Percentiles rank a stretch among this genome's conserved stretches.
Evolutionary conservation across 2,797 vertebrate genomes (phyloP).

Genomic region (Thunnus albacares): DNA sequence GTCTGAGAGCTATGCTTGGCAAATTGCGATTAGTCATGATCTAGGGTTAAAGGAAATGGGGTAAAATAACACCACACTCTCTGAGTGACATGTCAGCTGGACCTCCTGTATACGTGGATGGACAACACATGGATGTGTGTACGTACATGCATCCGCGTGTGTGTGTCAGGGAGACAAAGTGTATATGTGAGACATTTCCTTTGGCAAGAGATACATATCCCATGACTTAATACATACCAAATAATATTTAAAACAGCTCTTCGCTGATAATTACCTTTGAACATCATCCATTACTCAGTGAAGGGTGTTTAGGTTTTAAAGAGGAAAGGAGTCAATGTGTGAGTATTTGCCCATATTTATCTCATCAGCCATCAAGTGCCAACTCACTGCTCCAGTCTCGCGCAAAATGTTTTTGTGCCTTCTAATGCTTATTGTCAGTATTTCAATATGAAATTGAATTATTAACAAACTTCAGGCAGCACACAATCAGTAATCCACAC

Average conservation of each 20-base stretch:
- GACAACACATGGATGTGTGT: conserved; percentile 54
- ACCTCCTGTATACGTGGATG: conserved; percentile 66
- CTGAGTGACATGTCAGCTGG: conserved; percentile 86
- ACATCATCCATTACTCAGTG: conserved; percentile 28
- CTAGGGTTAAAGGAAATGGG: conserved; percentile 83
- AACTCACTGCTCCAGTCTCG: conserved; percentile 70
- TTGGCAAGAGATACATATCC: conserved; percentile 37
- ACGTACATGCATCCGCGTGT: conserved; percentile 13
- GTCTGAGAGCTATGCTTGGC: conserved; percentile 79
- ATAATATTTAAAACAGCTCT: conserved; percentile 31
- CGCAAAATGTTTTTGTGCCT: conserved; percentile 77
- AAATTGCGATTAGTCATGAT: conserved; percentile 87
- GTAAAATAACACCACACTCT: conserved; percentile 82
- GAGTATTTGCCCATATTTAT: conserved; percentile 53
- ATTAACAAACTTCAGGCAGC: conserved; percentile 76
- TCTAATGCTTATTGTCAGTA: conserved; percentile 79
- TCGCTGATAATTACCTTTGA: conserved; percentile 16
- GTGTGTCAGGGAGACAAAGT: conserved; percentile 43
- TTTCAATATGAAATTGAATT: conserved; percentile 69
- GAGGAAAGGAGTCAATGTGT: conserved; percentile 36
- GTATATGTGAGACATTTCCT: conserved; percentile 41
- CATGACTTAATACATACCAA: conserved; percentile 40
- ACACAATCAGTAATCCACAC: conserved; percentile 70
- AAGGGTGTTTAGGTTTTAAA: conserved; percentile 32
- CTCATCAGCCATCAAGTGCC: conserved; percentile 71